A percentile compares a stretch with the other conserved stretches of the same genome.
These are phyloP conservation scores for Tautogolabrus adspersus DNA, from an alignment of 2,113 vertebrate species.

Conservation along the genomic window DNA sequence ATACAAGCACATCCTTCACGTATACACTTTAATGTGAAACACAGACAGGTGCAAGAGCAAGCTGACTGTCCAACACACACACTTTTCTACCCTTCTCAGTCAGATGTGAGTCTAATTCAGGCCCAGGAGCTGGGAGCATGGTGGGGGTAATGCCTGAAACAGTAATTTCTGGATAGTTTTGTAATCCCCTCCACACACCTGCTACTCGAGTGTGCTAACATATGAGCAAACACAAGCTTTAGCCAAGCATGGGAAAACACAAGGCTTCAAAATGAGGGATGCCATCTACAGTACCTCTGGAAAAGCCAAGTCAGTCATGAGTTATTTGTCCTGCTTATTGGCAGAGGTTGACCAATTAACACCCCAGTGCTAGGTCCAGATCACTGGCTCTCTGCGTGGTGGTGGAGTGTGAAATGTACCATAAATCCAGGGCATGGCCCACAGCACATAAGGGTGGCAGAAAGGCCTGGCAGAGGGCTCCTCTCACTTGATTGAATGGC, in stretches of 20 bases:
- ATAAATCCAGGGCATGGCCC: conserved; percentile 80
- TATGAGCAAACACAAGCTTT: conserved; percentile 14
- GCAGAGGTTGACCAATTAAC: conserved; percentile 81
- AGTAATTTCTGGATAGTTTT: conserved; percentile 77
- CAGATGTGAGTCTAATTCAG: conserved; percentile 46
- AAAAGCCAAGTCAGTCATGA: conserved; percentile 59
- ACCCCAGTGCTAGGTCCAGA: conserved; percentile 72
- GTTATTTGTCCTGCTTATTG: conserved; percentile 75
- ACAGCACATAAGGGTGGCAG: conserved; percentile 69
- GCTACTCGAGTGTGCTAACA: neutral
- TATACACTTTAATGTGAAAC: conserved; percentile 52
- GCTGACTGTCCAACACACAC: conserved; percentile 51
- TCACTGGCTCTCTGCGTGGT: conserved; percentile 71
- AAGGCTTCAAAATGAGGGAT: conserved; percentile 31
- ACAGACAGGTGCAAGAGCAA: conserved; percentile 64
- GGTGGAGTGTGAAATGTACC: conserved; percentile 80
- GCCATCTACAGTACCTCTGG: conserved; percentile 53
- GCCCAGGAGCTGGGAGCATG: conserved; percentile 31
- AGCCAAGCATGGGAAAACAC: conserved; percentile 24
- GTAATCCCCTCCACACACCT: neutral
- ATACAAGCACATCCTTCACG: conserved; percentile 65
- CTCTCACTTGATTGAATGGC: conserved; percentile 63
- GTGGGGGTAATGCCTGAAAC: conserved; percentile 61
- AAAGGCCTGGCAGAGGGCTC: conserved; percentile 64
- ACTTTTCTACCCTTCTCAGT: conserved; percentile 24